Evolutionary conservation across 2,888 invertebrate genomes (phyloP).

Genomic region (Chaitophorus viminalis): DNA sequence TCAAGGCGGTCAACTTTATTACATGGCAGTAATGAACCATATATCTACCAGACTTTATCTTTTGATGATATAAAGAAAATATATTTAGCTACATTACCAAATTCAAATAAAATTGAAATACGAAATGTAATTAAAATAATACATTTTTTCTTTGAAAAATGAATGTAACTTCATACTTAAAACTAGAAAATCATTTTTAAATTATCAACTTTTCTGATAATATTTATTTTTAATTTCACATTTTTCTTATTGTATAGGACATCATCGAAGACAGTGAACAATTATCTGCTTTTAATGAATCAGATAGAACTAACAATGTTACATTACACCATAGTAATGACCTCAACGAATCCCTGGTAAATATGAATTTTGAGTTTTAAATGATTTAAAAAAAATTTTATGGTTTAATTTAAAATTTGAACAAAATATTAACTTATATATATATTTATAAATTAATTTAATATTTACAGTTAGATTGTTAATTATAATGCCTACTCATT

Average conservation of each 20-base stretch:
- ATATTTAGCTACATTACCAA: not conserved
- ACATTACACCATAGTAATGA: not conserved
- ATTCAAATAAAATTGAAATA: not conserved
- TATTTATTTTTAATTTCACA: not conserved
- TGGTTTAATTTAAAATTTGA: too few relatives aligned
- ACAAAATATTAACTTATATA: too few relatives aligned
- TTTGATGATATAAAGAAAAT: constrained; percentile 30
- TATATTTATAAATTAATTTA: too few relatives aligned
- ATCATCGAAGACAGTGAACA: constrained; percentile 8
- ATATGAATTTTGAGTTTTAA: not conserved
- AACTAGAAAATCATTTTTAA: not conserved
- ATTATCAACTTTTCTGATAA: not conserved
- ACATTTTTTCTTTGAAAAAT: not conserved
- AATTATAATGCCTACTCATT: too few relatives aligned
- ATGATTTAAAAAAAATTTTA: not conserved
- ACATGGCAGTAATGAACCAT: constrained; percentile 16
- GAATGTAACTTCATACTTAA: not conserved
- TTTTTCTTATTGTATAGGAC: constrained; percentile 7
- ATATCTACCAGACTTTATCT: constrained; percentile 5
- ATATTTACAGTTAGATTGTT: too few relatives aligned
- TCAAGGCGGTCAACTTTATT: constrained; percentile 42
- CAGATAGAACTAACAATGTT: not conserved
- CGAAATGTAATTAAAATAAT: constrained; percentile 23
- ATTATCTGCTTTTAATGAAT: not conserved
- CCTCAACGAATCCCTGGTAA: constrained; percentile 3